These are phyloP conservation scores for Thunnus albacares DNA, from an alignment of 2,797 vertebrate genomes.

Conservation along the genomic window DNA sequence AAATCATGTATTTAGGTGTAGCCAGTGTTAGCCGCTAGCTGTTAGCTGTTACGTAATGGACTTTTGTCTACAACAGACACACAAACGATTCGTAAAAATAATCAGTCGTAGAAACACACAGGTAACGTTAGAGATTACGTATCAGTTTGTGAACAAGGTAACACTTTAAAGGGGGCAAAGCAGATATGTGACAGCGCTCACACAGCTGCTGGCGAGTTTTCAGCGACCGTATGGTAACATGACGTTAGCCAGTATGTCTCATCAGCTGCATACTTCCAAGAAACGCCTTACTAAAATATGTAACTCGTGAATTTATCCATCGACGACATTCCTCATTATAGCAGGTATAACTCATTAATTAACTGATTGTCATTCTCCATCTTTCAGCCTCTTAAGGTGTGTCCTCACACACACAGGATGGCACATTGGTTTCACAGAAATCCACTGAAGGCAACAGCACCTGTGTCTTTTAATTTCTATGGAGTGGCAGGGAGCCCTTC, in stretches of 20 bases:
- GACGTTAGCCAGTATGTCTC: slow-evolving; percentile 37
- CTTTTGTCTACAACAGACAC: slow-evolving; percentile 4
- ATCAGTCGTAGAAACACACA: accelerated
- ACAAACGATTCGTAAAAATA: neutral
- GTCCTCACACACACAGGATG: slow-evolving; percentile 83
- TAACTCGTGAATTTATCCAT: neutral
- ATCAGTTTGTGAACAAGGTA: accelerated
- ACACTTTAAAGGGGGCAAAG: no score
- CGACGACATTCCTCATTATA: no score
- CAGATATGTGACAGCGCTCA: neutral
- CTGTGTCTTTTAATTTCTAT: slow-evolving; percentile 94
- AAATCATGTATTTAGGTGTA: slow-evolving; percentile 18
- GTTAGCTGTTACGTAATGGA: slow-evolving; percentile 65
- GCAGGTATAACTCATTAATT: accelerated
- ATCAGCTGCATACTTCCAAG: neutral
- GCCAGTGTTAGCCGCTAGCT: slow-evolving; percentile 68
- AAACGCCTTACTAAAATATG: no score
- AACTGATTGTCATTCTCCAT: neutral
- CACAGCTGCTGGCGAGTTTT: slow-evolving; percentile 6
- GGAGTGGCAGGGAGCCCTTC: slow-evolving; percentile 92
- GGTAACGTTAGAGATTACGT: neutral
- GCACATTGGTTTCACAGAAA: slow-evolving; percentile 99
- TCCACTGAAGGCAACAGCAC: slow-evolving; percentile 96
- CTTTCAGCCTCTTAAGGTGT: slow-evolving; percentile 45
- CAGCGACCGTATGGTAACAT: slow-evolving; percentile 1